Conservation (phyloP, 2,888 invertebrate species). For the Cenopis cana region DNA sequence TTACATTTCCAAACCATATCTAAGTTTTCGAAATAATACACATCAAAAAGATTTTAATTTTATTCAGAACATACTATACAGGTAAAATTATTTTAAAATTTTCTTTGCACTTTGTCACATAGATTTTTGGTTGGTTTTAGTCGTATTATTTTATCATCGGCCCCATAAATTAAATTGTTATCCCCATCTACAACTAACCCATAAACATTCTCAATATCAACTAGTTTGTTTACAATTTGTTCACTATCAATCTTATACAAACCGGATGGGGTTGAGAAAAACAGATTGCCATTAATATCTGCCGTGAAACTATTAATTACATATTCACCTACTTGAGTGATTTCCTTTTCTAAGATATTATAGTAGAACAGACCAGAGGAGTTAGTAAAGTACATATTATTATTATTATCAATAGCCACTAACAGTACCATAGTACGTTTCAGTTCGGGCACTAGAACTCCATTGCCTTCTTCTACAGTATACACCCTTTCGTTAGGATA, state of each 20-base stretch:
- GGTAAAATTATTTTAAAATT: background rate
- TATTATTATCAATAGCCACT: constrained; percentile 54
- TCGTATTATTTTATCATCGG: constrained; percentile 53
- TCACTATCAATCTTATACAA: constrained; percentile 44
- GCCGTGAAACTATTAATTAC: constrained; percentile 43
- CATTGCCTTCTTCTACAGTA: constrained; percentile 50
- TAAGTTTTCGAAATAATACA: background rate
- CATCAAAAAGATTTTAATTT: background rate
- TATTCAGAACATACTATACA: background rate
- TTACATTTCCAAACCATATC: too few relatives aligned
- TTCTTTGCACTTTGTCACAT: background rate
- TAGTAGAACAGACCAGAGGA: constrained; percentile 56
- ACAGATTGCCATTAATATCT: constrained; percentile 56
- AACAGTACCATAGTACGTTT: constrained; percentile 51
- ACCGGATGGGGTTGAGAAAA: constrained; percentile 56
- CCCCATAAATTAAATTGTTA: constrained; percentile 52
- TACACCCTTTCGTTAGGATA: constrained; percentile 58
- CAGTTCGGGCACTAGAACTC: constrained; percentile 51
- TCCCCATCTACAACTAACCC: constrained; percentile 39
- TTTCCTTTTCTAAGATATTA: constrained; percentile 40
- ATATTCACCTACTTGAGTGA: constrained; percentile 46
- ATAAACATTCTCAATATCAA: constrained; percentile 21
- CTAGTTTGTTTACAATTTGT: constrained; percentile 12
- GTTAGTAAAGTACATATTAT: constrained; percentile 56
- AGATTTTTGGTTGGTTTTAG: constrained; percentile 47